These are phyloP conservation scores for Xestia xanthographa DNA, from an alignment of 2,888 invertebrate species.

Conservation along the genomic window DNA sequence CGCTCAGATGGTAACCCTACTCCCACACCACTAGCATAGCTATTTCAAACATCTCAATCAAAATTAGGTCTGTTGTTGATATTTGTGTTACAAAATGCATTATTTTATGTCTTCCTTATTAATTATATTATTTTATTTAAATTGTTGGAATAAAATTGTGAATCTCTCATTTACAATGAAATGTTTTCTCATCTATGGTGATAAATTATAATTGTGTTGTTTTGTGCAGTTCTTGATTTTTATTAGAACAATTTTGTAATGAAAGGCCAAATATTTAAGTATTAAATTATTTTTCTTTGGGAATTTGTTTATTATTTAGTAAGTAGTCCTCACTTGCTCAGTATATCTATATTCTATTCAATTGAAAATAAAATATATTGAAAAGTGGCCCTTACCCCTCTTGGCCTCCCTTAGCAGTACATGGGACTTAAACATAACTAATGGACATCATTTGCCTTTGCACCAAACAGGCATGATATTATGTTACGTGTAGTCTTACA, in stretches of 20 bases:
- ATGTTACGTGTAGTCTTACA: background rate
- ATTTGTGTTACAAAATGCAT: slow-evolving; percentile 14
- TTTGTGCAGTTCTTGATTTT: slow-evolving; percentile 40
- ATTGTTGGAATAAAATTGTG: slow-evolving; percentile 30
- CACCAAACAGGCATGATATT: background rate
- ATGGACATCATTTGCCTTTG: background rate
- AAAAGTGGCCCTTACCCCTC: background rate
- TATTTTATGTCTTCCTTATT: slow-evolving; percentile 60
- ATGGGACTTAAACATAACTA: background rate
- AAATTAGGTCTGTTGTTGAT: background rate
- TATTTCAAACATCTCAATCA: background rate
- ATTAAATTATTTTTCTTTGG: slow-evolving; percentile 52
- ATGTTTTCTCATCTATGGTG: slow-evolving; percentile 13
- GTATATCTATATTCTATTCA: background rate
- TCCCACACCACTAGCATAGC: background rate
- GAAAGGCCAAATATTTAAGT: slow-evolving; percentile 64
- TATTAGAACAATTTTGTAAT: slow-evolving; percentile 45
- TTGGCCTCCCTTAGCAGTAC: background rate
- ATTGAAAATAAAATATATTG: background rate
- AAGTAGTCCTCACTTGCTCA: background rate
- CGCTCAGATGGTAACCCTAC: no score
- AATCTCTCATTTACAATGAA: slow-evolving; percentile 43
- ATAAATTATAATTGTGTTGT: slow-evolving; percentile 37
- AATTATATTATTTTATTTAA: slow-evolving; percentile 31
- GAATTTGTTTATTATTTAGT: background rate